phyloP scores from a whole-genome alignment of 2,888 invertebrate genomes.

The Drosophila anomalata region DNA sequence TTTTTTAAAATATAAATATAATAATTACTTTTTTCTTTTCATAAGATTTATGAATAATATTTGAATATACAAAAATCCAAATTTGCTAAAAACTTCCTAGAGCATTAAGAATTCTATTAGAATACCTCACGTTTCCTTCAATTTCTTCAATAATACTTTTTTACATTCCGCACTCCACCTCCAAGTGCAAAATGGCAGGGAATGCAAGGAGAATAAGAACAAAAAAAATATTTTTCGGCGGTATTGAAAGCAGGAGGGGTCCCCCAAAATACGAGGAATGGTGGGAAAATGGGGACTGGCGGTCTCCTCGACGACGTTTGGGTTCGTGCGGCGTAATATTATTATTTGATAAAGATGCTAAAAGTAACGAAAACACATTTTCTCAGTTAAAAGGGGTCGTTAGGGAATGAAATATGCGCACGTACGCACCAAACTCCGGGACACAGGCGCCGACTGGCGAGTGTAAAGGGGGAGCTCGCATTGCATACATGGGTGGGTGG shows the following conservation, averaged over 20 bases:
- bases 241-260: slow-evolving; percentile 21
- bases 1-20: too few species aligned
- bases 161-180: slow-evolving; percentile 60
- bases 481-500: slow-evolving; percentile 48
- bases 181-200: slow-evolving; percentile 68
- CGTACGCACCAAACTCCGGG: slow-evolving; percentile 70
- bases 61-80: not conserved
- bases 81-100: not conserved
- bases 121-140: slow-evolving; percentile 25
- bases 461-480: slow-evolving; percentile 30
- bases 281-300: slow-evolving; percentile 7
- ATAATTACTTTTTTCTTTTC: too few species aligned
- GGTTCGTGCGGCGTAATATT: slow-evolving; percentile 80
- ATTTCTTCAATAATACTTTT: slow-evolving; percentile 53
- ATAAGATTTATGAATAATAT: too few species aligned
- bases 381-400: slow-evolving; percentile 83
- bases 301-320: slow-evolving; percentile 73
- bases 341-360: slow-evolving; percentile 83
- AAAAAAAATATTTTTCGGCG: slow-evolving; percentile 49
- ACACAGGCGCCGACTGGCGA: not conserved
- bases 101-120: slow-evolving; percentile 18
- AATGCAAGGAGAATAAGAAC: slow-evolving; percentile 48
- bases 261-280: slow-evolving; percentile 7
- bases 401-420: slow-evolving; percentile 83
- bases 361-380: slow-evolving; percentile 83